Evolutionary conservation across 1,140 invertebrate species (phyloP).

Genomic region (Micrasema minimum): DNA sequence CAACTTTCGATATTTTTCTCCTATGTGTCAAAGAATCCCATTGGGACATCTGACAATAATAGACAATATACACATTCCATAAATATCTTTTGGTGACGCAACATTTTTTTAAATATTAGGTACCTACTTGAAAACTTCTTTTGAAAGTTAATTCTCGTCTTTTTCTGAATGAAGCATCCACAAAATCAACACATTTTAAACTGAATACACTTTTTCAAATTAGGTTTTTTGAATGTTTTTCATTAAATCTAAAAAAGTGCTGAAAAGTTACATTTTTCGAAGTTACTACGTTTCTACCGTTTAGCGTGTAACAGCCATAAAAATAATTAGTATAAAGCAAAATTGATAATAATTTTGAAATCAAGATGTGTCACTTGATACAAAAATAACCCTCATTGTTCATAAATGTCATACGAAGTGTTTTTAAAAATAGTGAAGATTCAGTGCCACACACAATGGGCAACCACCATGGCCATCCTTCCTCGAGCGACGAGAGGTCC

Average conservation of each 20-base stretch:
- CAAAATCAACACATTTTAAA: neutral
- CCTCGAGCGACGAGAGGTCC: constrained; percentile 56
- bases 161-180: no score
- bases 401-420: constrained; percentile 43
- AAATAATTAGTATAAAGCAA: no score
- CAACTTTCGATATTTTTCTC: constrained; percentile 44
- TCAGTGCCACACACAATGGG: constrained; percentile 56
- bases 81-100: constrained; percentile 44
- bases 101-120: constrained; percentile 13
- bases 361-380: constrained; percentile 47
- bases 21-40: constrained; percentile 48
- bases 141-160: neutral
- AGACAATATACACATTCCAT: constrained; percentile 44
- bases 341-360: constrained; percentile 35
- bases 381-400: constrained; percentile 45
- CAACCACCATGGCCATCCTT: constrained; percentile 59
- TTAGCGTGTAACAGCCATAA: constrained; percentile 1
- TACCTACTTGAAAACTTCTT: neutral
- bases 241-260: neutral
- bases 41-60: constrained; percentile 46
- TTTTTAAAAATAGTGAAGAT: constrained; percentile 40
- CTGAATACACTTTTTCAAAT: no score
- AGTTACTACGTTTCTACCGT: neutral
- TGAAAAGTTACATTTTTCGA: neutral
- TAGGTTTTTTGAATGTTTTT: neutral